Conservation (phyloP, 2,113 vertebrate genomes). For the Jacana jacana region DNA sequence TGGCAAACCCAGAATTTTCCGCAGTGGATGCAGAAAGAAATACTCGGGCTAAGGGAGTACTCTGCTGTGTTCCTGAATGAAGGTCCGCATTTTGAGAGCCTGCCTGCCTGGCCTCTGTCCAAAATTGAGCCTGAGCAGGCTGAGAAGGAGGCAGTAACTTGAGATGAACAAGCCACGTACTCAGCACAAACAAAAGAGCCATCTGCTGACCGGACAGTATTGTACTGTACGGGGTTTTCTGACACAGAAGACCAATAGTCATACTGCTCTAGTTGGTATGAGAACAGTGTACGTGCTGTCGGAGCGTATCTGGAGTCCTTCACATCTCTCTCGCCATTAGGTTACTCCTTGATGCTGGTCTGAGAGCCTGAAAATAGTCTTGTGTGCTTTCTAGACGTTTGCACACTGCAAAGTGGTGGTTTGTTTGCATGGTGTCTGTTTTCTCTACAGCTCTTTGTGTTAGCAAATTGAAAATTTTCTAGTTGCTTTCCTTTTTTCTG, state of each 20-base stretch:
- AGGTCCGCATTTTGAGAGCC: neutral
- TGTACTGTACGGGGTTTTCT: neutral
- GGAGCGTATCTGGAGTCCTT: too few species aligned
- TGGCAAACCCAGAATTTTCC: neutral
- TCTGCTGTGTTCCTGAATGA: neutral
- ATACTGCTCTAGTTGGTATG: neutral
- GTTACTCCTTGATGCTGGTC: neutral
- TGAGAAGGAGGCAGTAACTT: neutral
- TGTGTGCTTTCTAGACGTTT: neutral
- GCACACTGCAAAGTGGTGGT: neutral
- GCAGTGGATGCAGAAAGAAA: neutral
- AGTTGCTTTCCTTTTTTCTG: neutral
- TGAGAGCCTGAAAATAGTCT: neutral
- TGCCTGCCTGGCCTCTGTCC: neutral
- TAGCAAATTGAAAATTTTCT: neutral
- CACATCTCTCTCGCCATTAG: too few species aligned
- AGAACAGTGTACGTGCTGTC: neutral
- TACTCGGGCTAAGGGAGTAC: neutral
- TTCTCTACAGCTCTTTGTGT: neutral
- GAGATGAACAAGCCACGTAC: neutral
- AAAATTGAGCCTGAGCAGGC: neutral
- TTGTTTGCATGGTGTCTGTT: neutral
- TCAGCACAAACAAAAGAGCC: neutral
- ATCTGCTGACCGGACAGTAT: neutral
- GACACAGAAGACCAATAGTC: neutral